These are phyloP conservation scores for Bambusicola thoracicus DNA, from an alignment of 2,113 vertebrate species.

Conservation along the genomic window DNA sequence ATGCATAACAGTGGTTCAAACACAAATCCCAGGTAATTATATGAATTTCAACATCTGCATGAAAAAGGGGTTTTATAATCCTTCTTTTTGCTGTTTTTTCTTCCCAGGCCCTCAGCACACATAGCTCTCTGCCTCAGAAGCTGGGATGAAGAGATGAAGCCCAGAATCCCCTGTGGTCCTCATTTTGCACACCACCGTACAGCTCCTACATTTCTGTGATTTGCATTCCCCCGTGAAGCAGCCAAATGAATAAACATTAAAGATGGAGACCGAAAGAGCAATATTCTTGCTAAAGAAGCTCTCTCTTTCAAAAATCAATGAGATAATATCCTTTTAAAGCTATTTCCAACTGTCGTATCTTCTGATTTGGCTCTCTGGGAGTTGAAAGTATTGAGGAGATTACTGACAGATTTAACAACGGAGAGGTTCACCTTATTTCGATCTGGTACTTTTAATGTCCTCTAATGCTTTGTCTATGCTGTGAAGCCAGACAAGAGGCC, in stretches of 20 bases:
- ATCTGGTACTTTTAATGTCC: conserved; percentile 39
- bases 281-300: conserved; percentile 9
- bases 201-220: conserved; percentile 16
- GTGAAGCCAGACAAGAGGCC: conserved; percentile 48
- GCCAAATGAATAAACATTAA: conserved; percentile 41
- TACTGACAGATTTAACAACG: conserved; percentile 52
- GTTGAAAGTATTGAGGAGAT: conserved; percentile 19
- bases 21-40: conserved; percentile 1
- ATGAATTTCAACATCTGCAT: not conserved
- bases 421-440: conserved; percentile 49
- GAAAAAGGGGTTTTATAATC: not conserved
- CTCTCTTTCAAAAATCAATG: conserved; percentile 55
- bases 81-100: not conserved
- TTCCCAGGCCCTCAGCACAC: not conserved
- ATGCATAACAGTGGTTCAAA: not conserved
- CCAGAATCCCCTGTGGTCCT: not conserved
- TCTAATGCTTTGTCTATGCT: conserved; percentile 65
- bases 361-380: conserved; percentile 50
- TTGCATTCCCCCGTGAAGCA: conserved; percentile 18
- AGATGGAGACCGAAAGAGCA: not conserved
- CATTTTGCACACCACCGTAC: not conserved
- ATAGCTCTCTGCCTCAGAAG: not conserved
- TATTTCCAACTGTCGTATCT: not conserved
- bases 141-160: not conserved
- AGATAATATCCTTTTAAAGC: conserved; percentile 59